phyloP scores from a whole-genome alignment of 37 sponge, comb jelly and placozoan genomes.

The Chondrosia reniformis region DNA sequence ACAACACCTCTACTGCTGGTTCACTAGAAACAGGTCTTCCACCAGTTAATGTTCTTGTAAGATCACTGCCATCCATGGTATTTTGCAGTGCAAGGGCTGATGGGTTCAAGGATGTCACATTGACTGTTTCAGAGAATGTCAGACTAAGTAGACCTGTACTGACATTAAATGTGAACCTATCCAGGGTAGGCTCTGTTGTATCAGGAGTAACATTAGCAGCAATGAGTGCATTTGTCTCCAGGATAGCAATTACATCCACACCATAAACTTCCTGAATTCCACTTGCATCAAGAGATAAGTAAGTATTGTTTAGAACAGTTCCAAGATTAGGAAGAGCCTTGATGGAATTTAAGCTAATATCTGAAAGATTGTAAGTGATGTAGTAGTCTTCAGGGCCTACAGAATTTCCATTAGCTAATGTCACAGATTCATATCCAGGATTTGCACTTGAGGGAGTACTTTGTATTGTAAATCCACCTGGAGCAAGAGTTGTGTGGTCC shows the following conservation, averaged over 20 bases:
- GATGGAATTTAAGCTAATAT: slow-evolving; percentile 46
- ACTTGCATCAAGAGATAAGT: slow-evolving; percentile 44
- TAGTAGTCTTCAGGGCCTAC: slow-evolving; percentile 39
- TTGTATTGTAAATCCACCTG: slow-evolving; percentile 64
- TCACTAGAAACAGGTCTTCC: slow-evolving; percentile 36
- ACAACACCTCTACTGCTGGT: slow-evolving; percentile 51
- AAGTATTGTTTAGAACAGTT: slow-evolving; percentile 57
- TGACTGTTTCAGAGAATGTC: slow-evolving; percentile 75
- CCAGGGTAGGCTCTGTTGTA: slow-evolving; percentile 39
- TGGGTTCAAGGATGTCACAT: slow-evolving; percentile 47
- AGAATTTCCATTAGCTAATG: slow-evolving; percentile 30
- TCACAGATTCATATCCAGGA: slow-evolving; percentile 12
- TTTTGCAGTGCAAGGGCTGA: slow-evolving; percentile 48
- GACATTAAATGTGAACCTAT: slow-evolving; percentile 59
- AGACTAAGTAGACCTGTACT: slow-evolving; percentile 60
- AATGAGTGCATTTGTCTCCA: slow-evolving; percentile 42
- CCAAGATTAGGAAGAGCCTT: slow-evolving; percentile 54
- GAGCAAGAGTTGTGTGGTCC: slow-evolving; percentile 28
- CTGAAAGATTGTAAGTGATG: slow-evolving; percentile 39
- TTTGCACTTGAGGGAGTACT: slow-evolving; percentile 19
- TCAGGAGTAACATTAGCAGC: slow-evolving; percentile 53
- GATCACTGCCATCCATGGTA: neutral
- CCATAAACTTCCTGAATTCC: slow-evolving; percentile 57
- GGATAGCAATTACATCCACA: slow-evolving; percentile 38
- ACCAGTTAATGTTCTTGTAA: slow-evolving; percentile 35